Base-by-base conservation (phyloP, 2,797 vertebrate genomes). In the Dallia pectoralis region DNA sequence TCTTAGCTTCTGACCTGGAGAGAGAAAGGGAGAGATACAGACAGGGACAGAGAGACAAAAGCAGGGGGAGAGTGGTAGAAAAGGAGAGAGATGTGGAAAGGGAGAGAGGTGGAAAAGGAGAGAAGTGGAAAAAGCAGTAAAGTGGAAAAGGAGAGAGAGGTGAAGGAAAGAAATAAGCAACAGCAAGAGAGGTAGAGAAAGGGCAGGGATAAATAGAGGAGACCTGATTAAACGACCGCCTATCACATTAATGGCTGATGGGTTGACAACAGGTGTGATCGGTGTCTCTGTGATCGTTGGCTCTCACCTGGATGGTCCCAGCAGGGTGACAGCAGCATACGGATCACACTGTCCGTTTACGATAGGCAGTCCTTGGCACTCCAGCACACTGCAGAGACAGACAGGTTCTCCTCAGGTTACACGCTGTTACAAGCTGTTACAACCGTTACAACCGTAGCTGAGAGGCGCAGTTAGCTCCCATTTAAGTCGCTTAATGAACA, bases 281-380 rank as follows among this genome's bases (percentile, higher is more conserved):
- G 5, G 27, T 64, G 75, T 72, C 40, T 68, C 65, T 77, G 65
- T 65, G 62, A 65, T 53, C 8, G 63, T 56, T 44, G 67, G 48
- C 51, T 74, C 66, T 82, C 87, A 95, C 98, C 97, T 97, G 88
- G 95, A 96, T 2, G 96, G 97, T 67, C 98, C 97, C 25, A 95
- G 91, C 84, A 99, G 89, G 1, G 96, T 98, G 79, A 99, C 96
- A 0, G 95, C 96, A 82, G 98, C 97, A 0, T 99, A 99, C 25
- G 98, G 98, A 86, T 99, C 98, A 63, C 98, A 99, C 62, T 99
- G 98, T n/a, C 97, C 97, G 0, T 99, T 99, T 80, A 99, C 96
- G 14, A 99, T 99, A 1, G 98, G 98, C 61, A 99, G 92, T 72
- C 95, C 98, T 86, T 97, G 95, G 91, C 98, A 99, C 92, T 99